Base-by-base conservation (phyloP, 1,140 invertebrate genomes). In the Asobara japonica region DNA sequence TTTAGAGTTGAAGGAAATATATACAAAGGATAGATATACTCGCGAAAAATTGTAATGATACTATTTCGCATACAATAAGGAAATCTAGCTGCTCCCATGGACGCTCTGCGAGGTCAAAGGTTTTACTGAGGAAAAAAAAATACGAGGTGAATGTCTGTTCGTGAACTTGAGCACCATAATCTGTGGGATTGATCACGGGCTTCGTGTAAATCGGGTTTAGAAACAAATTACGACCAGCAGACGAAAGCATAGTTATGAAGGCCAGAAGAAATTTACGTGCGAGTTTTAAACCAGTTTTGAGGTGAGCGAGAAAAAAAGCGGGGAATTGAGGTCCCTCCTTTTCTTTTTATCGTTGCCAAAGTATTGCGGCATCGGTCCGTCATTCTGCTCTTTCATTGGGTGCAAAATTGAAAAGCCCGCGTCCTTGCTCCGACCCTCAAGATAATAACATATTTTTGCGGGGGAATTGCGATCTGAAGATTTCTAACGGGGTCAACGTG, bases 261-360 rank as follows among this genome's bases (percentile, higher is more conserved):
- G 60, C 60, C 60, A 62, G 27, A 16, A 62, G 29, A 62, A 62
- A 62, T 31, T 62, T 20, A 62, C 27, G 60, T 62, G 60, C 25
- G 27, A 16, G 60, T 29, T n/a, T 61, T 30, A 31, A 62, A 62
- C 60, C 29, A 62, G 60, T 62, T 62, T 30, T 22, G 4, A 13
- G 18, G 51, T 25, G 51, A 2, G 18, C 1, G 20, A 56, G 16
- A 25, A 25, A 56, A 62, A 62, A 29, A 31, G 6, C 13, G 13
- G 41, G 41, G 36, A 38, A 38, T 38, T 38, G 10, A n/a, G n/a
- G 36, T 8, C 10, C 36, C 36, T 38, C 22, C 25, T 60, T 60
- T n/a, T 10, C 56, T 60, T 60, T 60, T n/a, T 10, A 20, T 60
- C 25, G 56, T 29, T 56, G 51, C 29, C 27, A 62, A 29, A 62